A percentile compares a stretch with the other conserved stretches of the same genome.
Conservation (phyloP, 1,140 invertebrate genomes). For the Amphibalanus amphitrite region DNA sequence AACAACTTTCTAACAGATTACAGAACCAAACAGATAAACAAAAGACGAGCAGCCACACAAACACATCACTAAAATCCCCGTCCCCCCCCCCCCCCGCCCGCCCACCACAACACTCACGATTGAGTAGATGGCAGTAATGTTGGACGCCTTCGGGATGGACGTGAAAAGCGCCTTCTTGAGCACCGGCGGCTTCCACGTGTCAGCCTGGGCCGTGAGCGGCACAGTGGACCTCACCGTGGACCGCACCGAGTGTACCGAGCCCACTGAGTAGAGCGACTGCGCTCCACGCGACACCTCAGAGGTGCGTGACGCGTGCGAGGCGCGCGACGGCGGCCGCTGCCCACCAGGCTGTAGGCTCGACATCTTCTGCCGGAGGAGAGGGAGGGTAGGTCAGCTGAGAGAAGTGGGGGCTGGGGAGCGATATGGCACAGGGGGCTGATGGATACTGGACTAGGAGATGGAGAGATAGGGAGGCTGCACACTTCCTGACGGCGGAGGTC, state of each 20-base stretch:
- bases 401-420: no score
- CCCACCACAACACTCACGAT: neutral
- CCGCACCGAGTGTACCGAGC: constrained; percentile 1
- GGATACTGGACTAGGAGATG: no score
- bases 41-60: no score
- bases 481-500: no score
- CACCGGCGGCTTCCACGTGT: neutral
- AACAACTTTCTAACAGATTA: no score
- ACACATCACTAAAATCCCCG: no score
- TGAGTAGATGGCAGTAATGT: neutral
- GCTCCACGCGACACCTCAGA: neutral
- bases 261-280: neutral
- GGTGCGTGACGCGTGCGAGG: neutral
- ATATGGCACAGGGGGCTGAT: no score
- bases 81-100: no score
- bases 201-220: neutral
- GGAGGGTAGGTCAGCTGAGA: no score
- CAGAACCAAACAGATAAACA: no score
- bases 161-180: neutral
- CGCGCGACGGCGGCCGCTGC: neutral
- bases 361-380: no score
- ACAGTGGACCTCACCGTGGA: neutral
- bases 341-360: neutral
- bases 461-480: no score
- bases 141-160: neutral